phyloP scores from a whole-genome alignment of 2,888 invertebrate species.

The Phania funesta region DNA sequence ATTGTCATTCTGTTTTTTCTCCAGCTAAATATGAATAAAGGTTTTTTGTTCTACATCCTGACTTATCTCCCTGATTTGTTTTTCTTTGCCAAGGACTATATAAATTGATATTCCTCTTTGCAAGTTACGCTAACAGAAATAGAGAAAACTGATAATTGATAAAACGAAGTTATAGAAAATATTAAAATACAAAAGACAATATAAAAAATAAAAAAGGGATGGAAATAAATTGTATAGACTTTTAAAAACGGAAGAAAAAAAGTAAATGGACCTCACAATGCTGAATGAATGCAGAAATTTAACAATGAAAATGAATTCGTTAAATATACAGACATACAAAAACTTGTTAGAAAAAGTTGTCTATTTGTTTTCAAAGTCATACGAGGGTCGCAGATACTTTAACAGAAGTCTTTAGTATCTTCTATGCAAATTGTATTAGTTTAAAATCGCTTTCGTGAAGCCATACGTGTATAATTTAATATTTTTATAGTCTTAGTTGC shows the following conservation, averaged over 20 bases:
- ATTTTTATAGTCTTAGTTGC: too few species aligned
- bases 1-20: not conserved
- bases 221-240: slow-evolving; percentile 15
- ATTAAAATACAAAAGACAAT: slow-evolving; percentile 16
- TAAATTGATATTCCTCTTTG: not conserved
- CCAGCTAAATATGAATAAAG: not conserved
- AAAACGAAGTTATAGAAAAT: slow-evolving; percentile 26
- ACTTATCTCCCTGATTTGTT: not conserved
- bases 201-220: not conserved
- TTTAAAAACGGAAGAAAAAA: not conserved
- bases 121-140: too few species aligned
- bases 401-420: too few species aligned
- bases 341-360: too few species aligned
- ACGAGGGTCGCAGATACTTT: not conserved
- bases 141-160: slow-evolving; percentile 39
- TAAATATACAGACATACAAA: too few species aligned
- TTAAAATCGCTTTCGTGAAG: too few species aligned
- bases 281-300: too few species aligned
- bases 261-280: not conserved
- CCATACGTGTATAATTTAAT: too few species aligned
- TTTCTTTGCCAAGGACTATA: too few species aligned
- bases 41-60: not conserved
- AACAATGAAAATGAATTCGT: too few species aligned
- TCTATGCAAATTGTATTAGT: too few species aligned
- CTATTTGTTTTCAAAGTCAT: not conserved